A percentile compares a stretch with the other conserved stretches of the same genome.
Conservation (phyloP, 1,140 invertebrate species). For the Lasaia peninsularis region DNA sequence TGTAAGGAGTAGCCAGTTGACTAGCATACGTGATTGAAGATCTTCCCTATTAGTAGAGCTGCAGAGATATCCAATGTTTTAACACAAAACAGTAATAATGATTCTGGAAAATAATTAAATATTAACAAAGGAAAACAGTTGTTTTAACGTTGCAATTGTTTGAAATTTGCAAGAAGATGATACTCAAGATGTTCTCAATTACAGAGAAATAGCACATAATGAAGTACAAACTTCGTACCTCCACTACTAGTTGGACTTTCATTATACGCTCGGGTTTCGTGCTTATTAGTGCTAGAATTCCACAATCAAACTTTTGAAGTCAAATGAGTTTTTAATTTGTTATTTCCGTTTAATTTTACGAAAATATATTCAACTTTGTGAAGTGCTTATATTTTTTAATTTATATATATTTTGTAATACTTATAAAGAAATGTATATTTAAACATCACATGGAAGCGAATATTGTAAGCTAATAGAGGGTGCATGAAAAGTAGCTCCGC, state of each 20-base stretch:
- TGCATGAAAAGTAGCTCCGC: too few species aligned
- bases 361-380: too few species aligned
- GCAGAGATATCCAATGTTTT: too few species aligned
- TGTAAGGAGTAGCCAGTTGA: too few species aligned
- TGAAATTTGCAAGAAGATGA: conserved; percentile 22
- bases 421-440: too few species aligned
- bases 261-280: conserved; percentile 35
- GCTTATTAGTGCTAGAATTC: conserved; percentile 43
- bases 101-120: conserved; percentile 6
- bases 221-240: conserved; percentile 39
- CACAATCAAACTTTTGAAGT: conserved; percentile 43
- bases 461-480: too few species aligned
- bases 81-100: too few species aligned
- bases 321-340: conserved; percentile 26
- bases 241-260: conserved; percentile 27
- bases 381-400: too few species aligned
- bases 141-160: conserved; percentile 14
- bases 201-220: conserved; percentile 37
- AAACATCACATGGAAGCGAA: too few species aligned
- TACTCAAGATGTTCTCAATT: conserved; percentile 35
- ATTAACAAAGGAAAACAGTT: conserved; percentile 6
- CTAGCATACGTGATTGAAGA: too few species aligned
- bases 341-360: neutral
- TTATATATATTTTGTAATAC: too few species aligned
- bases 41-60: too few species aligned